A percentile compares a stretch with the other conserved stretches of the same genome.
Evolutionary conservation across 2,113 vertebrate species (phyloP).

Genomic region (Phycodurus eques): DNA sequence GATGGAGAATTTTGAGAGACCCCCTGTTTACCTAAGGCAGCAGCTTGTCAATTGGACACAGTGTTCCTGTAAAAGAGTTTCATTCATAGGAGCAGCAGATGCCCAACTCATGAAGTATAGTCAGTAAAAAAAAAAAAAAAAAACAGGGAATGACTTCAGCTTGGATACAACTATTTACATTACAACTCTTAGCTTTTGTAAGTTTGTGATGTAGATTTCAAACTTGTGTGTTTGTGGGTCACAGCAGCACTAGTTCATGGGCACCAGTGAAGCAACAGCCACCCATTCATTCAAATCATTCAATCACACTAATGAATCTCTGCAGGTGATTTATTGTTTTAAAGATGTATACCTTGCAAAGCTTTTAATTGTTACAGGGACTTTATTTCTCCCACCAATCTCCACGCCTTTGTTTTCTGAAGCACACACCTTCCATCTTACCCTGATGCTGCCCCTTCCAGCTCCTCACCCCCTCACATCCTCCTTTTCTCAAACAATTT

Average conservation of each 20-base stretch:
- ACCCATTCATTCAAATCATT: not conserved
- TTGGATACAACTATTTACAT: not conserved
- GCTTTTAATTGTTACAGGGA: constrained; percentile 24
- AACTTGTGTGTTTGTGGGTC: not conserved
- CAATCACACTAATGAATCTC: not conserved
- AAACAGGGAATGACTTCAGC: constrained; percentile 41
- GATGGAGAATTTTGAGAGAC: constrained; percentile 79
- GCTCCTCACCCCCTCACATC: constrained; percentile 27
- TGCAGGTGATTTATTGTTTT: constrained; percentile 1
- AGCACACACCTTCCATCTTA: constrained; percentile 20
- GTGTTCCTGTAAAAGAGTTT: constrained; percentile 78
- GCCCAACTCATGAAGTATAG: constrained; percentile 58
- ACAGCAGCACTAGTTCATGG: constrained; percentile 19
- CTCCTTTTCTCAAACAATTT: constrained; percentile 10
- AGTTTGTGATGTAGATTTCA: constrained; percentile 12
- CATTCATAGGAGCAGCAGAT: constrained; percentile 78
- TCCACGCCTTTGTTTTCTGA: constrained; percentile 16
- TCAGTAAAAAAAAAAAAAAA: constrained; percentile 15
- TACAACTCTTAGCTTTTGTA: not conserved
- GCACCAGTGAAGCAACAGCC: constrained; percentile 6
- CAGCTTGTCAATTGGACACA: constrained; percentile 84
- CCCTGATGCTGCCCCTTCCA: constrained; percentile 27
- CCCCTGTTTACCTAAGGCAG: constrained; percentile 85
- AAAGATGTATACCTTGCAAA: not conserved
- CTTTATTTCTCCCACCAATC: constrained; percentile 9